Base-by-base conservation (phyloP, 1,140 invertebrate species). In the Stegodyphus dumicola region DNA sequence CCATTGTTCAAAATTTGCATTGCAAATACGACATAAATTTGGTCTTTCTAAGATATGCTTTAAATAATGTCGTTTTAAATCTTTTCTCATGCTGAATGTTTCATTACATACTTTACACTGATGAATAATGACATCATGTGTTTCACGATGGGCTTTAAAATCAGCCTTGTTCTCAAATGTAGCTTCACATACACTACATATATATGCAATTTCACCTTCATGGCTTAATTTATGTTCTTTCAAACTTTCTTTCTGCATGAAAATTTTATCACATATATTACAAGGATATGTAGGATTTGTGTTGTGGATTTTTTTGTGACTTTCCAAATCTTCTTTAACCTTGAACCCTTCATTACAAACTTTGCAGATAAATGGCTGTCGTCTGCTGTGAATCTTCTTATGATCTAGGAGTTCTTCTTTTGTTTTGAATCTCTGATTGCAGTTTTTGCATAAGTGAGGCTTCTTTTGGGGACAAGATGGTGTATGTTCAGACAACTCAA, bases 1-100 rank as follows among this genome's bases (percentile, higher is more conserved):
- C 84, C 84, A 86, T 51, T 86, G 84, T 10, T 71, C 84, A 73
- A 86, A 86, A 67, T n/a, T 70, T 56, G 84, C 84, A 78, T 86
- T 86, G 65, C 84, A 86, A 48, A 86, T 78, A 11, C 75, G 51
- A 53, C 84, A 86, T 33, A 86, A 33, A n/a, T 78, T 86, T 64
- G 84, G 84, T 33, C 75, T 70, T 18, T 86, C 84, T 48, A 86
- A 54, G 15, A 86, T 86, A 78, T 86, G 84, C 48, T 86, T 86
- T 33, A 86, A 54, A 65, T 86, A 86, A 54, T 86, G 84, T 7
- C 67, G 76, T 11, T 86, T 86, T 17, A 86, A 69, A 60, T 86
- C 84, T 54, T 74, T 77, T 48, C 84, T 60, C 7, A 73, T 66
- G 6, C 9, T 73, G 48, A 86, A 86, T n/a, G 84, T 86, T 15